phyloP scores from a whole-genome alignment of 1,140 invertebrate genomes.

The Dolichoris vasculosae region DNA sequence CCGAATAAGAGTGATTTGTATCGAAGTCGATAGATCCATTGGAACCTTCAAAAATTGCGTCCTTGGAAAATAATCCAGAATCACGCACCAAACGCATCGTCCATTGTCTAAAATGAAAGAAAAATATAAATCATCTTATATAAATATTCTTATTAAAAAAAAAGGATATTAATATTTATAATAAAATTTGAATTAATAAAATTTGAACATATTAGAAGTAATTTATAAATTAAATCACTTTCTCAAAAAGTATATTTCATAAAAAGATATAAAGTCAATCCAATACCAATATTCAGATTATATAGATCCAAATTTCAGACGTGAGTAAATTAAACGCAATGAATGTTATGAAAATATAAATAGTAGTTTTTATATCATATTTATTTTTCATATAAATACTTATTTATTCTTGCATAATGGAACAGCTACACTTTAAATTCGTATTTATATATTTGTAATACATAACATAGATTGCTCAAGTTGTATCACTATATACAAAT shows the following conservation, averaged over 20 bases:
- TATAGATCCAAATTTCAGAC: background rate
- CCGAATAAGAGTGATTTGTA: conserved; percentile 83
- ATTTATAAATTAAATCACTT: background rate
- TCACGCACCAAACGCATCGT: conserved; percentile 84
- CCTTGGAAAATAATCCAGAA: conserved; percentile 83
- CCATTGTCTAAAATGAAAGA: conserved; percentile 81
- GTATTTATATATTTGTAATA: too few relatives aligned
- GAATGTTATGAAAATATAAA: background rate
- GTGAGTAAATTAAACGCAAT: background rate
- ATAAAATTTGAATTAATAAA: conserved; percentile 43
- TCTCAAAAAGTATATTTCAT: conserved; percentile 11
- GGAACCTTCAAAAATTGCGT: conserved; percentile 86
- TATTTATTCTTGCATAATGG: too few relatives aligned
- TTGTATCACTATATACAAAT: too few relatives aligned
- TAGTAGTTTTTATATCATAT: background rate
- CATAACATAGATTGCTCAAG: too few relatives aligned
- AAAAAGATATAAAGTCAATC: background rate
- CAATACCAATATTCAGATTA: background rate
- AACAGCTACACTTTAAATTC: too few relatives aligned
- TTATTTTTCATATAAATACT: background rate
- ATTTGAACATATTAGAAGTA: conserved; percentile 27
- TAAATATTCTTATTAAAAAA: background rate
- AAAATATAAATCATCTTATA: background rate
- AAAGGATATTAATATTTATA: conserved; percentile 19
- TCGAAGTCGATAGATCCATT: conserved; percentile 83